These are phyloP conservation scores for Tridacna gigas DNA, from an alignment of 2,888 invertebrate species.

Conservation along the genomic window DNA sequence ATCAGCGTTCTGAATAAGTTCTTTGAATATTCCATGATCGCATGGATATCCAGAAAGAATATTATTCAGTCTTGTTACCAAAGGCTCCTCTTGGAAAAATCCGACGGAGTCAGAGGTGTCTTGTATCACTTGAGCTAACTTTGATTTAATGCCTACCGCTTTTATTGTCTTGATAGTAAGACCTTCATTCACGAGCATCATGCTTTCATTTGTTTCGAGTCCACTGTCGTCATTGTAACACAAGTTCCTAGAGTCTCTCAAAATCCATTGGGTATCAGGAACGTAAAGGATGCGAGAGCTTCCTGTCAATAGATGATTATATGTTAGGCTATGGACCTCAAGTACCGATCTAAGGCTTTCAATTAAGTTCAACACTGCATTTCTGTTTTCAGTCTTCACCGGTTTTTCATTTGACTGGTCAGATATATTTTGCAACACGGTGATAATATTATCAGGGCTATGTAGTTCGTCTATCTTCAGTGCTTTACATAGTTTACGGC, in stretches of 20 bases:
- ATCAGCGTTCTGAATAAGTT: constrained; percentile 82
- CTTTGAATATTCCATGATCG: constrained; percentile 80
- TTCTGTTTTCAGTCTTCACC: neutral
- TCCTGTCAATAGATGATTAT: neutral
- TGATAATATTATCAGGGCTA: neutral
- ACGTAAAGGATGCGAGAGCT: neutral
- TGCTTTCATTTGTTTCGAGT: constrained; percentile 68
- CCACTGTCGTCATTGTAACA: constrained; percentile 75
- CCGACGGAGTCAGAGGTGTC: constrained; percentile 62
- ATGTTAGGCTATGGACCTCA: neutral
- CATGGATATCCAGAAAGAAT: constrained; percentile 79
- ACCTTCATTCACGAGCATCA: constrained; percentile 63
- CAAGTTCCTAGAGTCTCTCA: constrained; percentile 64
- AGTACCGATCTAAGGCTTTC: neutral
- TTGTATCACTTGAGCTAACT: constrained; percentile 68
- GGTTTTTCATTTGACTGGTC: neutral
- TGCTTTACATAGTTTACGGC: neutral
- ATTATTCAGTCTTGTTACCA: constrained; percentile 77
- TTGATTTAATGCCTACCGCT: constrained; percentile 38
- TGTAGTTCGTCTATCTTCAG: neutral
- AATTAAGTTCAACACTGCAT: neutral
- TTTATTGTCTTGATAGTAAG: constrained; percentile 28
- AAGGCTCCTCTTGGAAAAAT: constrained; percentile 79
- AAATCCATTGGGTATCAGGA: constrained; percentile 70
- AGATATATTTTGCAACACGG: neutral